Evolutionary conservation across 2,888 invertebrate genomes (phyloP), one percentile per base, ranked within the genome.

Genomic region (Caradrina kadenii): DNA sequence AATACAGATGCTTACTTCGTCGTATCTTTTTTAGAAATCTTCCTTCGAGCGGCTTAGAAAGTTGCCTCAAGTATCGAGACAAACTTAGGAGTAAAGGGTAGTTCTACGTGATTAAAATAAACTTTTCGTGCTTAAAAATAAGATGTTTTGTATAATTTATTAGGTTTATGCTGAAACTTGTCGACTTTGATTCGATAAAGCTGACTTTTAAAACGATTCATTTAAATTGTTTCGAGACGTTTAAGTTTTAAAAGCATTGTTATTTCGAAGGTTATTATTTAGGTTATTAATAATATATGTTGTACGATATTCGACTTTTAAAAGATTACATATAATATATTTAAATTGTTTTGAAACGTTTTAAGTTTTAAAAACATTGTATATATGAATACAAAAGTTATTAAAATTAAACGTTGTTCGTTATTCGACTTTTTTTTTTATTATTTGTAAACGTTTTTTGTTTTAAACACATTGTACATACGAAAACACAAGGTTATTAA

Each of bases 21-120:
- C 45, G 60, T 65, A 69, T 69, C 63, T 67, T 69, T 42, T 50
- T 17, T 31, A 67, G 75, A 80, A 80, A 86, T 80, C 80, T 87
- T 72, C 66, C 76, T 80, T 76, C 63, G 74, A 75, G 22, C 53
- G 55, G 68, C 76, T 80, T 81, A 82, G 69, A 62, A 86, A 84
- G 83, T 88, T 82, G 19, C 42, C 69, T 78, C 81, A 72, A 82
- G 82, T 72, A 75, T 69, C 54, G 50, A 42, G 35, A 84, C 81
- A 79, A 83, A 68, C 81, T 88, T 73, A 81, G 79, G 67, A 74
- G 81, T 73, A 74, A 82, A 84, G 81, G 81, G 61, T 65, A 76
- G 70, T 76, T 79, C 63, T 62, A 68, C 62, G 66, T 69, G 79
- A 71, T 73, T 69, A 62, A 82, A 81, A 80, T 74, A 50, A 74